These are phyloP conservation scores for Brachionus asplanchnoidis DNA, from an alignment of 1,140 invertebrate genomes.

Conservation along the genomic window DNA sequence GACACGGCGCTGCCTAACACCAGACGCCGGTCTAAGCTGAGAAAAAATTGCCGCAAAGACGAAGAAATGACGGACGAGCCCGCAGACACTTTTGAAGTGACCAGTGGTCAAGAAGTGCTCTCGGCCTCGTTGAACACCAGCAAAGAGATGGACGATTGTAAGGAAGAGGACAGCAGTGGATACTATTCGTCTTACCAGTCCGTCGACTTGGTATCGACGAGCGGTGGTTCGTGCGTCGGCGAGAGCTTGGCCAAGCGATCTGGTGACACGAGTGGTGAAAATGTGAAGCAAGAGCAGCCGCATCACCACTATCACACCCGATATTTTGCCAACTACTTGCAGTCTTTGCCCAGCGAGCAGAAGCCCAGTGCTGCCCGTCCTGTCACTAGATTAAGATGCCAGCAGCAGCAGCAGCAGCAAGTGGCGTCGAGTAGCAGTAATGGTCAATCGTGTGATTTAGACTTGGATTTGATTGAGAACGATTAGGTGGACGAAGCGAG, in stretches of 20 bases:
- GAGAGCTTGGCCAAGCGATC: neutral
- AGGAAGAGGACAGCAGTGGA: conserved; percentile 31
- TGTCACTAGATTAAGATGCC: conserved; percentile 19
- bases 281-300: conserved; percentile 11
- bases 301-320: conserved; percentile 37
- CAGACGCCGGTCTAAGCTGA: neutral
- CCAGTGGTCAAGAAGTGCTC: neutral
- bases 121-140: neutral
- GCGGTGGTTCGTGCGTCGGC: neutral
- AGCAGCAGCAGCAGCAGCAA: conserved; percentile 25
- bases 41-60: neutral
- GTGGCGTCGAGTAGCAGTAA: neutral
- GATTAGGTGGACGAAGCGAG: neutral
- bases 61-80: neutral
- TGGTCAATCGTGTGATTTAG: conserved; percentile 13
- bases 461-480: conserved; percentile 39
- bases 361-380: neutral
- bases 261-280: neutral
- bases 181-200: conserved; percentile 40
- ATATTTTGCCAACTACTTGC: conserved; percentile 27
- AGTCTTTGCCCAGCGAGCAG: neutral
- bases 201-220: conserved; percentile 22
- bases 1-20: neutral
- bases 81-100: neutral
- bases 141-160: conserved; percentile 21